phyloP scores from a whole-genome alignment of 2,797 vertebrate genomes.

The Alfaro cultratus region DNA sequence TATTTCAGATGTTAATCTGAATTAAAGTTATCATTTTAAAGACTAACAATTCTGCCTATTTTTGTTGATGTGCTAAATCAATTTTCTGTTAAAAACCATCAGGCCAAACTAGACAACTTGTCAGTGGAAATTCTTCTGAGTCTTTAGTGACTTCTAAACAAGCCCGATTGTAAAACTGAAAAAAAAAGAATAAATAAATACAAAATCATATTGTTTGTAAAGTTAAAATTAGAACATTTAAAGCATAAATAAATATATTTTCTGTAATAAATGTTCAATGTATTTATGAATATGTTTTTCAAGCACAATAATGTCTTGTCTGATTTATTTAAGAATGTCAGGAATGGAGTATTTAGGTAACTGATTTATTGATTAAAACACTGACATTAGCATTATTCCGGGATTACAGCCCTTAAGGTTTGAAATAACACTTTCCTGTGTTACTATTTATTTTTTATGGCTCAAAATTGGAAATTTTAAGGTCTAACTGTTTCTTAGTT shows the following conservation, averaged over 20 bases:
- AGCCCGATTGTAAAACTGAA: not conserved
- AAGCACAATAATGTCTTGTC: not conserved
- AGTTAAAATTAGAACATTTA: not conserved
- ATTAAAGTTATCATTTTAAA: not conserved
- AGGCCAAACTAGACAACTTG: not conserved
- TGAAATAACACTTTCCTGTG: not conserved
- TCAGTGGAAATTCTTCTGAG: not conserved
- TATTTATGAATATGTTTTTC: too few species aligned
- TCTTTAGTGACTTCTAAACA: not conserved
- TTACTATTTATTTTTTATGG: not conserved
- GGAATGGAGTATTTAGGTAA: not conserved
- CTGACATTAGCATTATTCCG: not conserved
- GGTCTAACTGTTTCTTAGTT: not conserved
- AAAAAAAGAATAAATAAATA: not conserved
- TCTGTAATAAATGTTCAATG: not conserved
- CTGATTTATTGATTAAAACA: not conserved
- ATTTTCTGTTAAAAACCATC: not conserved
- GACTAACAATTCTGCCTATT: not conserved
- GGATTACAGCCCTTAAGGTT: not conserved
- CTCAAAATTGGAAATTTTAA: not conserved
- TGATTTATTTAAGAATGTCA: not conserved
- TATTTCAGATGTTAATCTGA: not conserved
- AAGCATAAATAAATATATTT: not conserved
- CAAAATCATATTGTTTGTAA: not conserved
- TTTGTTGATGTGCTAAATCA: not conserved